These are phyloP conservation scores for Solenodon paradoxus DNA, from an alignment of 2,113 vertebrate species.

Conservation along the genomic window DNA sequence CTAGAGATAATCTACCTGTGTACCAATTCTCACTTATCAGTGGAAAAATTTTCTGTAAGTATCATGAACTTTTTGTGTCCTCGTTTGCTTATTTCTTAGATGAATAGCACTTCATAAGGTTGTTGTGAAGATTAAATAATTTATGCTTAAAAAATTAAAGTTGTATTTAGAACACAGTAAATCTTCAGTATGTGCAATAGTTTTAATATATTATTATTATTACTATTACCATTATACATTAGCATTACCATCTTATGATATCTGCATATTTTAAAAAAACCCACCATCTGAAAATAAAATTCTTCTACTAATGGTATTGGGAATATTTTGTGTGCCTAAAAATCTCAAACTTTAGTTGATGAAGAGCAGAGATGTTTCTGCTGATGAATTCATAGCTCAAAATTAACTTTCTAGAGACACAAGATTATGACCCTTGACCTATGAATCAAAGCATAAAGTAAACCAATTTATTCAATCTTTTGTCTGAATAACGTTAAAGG, in stretches of 20 bases:
- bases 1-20: background rate
- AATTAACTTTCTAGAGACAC: background rate
- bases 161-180: background rate
- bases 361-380: background rate
- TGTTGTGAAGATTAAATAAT: background rate
- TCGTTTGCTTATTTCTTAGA: background rate
- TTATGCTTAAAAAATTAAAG: background rate
- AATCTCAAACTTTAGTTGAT: background rate
- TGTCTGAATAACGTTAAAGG: background rate
- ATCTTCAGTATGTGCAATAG: background rate
- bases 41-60: background rate
- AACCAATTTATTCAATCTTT: background rate
- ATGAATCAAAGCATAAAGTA: background rate
- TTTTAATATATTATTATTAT: background rate
- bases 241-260: background rate
- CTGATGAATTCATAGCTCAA: background rate
- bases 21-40: background rate
- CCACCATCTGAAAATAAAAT: background rate
- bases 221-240: background rate
- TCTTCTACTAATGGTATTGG: background rate
- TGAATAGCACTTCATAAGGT: background rate
- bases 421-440: background rate
- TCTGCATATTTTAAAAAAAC: background rate
- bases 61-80: background rate
- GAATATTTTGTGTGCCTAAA: background rate